Base-by-base conservation (phyloP, 35 echinoderm and acorn worm species). In the Chiridota heheva region DNA sequence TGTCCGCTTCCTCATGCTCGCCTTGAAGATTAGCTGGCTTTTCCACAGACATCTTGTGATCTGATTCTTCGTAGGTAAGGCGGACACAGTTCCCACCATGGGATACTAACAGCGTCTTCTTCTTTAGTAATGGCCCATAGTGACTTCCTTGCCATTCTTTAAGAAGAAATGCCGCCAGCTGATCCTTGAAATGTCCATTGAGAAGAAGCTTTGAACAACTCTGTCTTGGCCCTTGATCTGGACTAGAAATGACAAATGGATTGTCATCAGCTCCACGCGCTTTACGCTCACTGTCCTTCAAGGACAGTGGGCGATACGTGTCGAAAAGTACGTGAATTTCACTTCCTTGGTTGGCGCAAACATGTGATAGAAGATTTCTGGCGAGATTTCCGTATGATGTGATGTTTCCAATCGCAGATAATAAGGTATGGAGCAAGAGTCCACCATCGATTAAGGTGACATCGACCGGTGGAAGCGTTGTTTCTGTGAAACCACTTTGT, bases 131-230 rank as follows among this genome's bases (percentile, higher is more conserved):
- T 33, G 86, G 68, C 42, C 49, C 76, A 40, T 89, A 89, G 8
- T 89, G 68, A 20, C 82, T 28, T 82, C 65, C 32, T 42, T 82
- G 65, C 67, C 77, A 81, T 74, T 89, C 86, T 51, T 89, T 62
- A 12, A 89, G 29, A 48, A 74, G 77, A 74, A 73, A 89, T 29
- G 13, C 25, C 20, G 77, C 86, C 51, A 89, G 31, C 12, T 81
- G 31, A 36, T 89, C 56, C 53, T 89, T 89, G 57, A 73, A 89
- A 7, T 63, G 37, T 1, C 85, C 73, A 59, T 80, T 64, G 60
- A 39, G 33, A 24, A 80, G 57, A 5, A 80, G 34, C 56, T 81
- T 73, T 2, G 61, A 53, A 58, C 86, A 70, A 16, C 24, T 63
- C 67, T 73, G 46, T 44, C 33, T 88, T 3, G 76, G 73, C 35